Conservation (phyloP, 2,888 invertebrate species). For the Dicranocentrus wangi region DNA sequence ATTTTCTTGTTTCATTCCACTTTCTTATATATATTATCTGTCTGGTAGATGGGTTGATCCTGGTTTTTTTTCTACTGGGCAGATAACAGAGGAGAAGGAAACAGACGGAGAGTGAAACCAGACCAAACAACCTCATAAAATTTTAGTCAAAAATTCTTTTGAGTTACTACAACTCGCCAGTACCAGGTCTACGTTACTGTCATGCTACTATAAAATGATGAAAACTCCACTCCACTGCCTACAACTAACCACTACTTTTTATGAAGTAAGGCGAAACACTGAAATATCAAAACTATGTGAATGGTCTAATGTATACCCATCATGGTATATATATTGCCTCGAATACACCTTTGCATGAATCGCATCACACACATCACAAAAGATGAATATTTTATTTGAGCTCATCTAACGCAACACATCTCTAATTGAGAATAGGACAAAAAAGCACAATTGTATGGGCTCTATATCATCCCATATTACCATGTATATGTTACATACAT, state of each 20-base stretch:
- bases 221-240: not conserved
- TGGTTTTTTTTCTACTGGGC: conserved; percentile 21
- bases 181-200: not conserved
- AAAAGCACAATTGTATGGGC: not conserved
- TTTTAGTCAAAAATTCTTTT: conserved; percentile 40
- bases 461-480: conserved; percentile 2
- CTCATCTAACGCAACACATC: not conserved
- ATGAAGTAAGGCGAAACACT: conserved; percentile 3
- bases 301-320: not conserved
- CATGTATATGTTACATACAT: not conserved
- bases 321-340: not conserved
- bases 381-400: conserved; percentile 1
- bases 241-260: too few species aligned
- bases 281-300: conserved; percentile 5
- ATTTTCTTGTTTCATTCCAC: conserved; percentile 31
- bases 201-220: not conserved
- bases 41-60: not conserved
- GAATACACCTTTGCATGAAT: not conserved
- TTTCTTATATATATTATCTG: not conserved
- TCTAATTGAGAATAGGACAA: not conserved
- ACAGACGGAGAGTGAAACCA: conserved; percentile 21
- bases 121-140: conserved; percentile 44
- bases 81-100: conserved; percentile 6
- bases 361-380: not conserved
- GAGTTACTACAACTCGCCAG: conserved; percentile 31